Evolutionary conservation across 2,113 vertebrate species (phyloP).

Genomic region (Poeciliopsis retropinna): DNA sequence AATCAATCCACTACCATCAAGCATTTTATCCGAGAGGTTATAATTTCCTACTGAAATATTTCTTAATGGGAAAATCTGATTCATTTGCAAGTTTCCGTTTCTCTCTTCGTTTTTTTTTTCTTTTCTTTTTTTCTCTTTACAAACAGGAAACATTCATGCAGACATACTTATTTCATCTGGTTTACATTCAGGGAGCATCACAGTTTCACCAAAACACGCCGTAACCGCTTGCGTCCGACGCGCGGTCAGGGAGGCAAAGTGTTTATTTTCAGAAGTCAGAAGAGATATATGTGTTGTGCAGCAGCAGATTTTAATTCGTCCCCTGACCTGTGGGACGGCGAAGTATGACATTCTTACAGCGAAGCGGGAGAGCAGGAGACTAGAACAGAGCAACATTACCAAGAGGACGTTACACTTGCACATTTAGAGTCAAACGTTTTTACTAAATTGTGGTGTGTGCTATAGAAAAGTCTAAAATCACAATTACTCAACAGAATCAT

Average conservation of each 20-base stretch:
- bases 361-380: slow-evolving; percentile 22
- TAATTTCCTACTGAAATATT: slow-evolving; percentile 1
- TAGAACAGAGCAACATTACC: slow-evolving; percentile 56
- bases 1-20: background rate
- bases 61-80: background rate
- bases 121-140: slow-evolving; percentile 10
- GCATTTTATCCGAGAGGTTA: too few relatives aligned
- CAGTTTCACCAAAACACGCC: slow-evolving; percentile 19
- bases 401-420: slow-evolving; percentile 55
- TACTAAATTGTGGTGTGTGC: slow-evolving; percentile 38
- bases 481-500: slow-evolving; percentile 44
- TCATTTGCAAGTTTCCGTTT: slow-evolving; percentile 3
- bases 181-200: slow-evolving; percentile 40
- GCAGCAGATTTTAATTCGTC: slow-evolving; percentile 4
- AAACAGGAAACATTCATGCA: slow-evolving; percentile 43
- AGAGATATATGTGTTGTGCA: background rate
- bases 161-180: slow-evolving; percentile 42
- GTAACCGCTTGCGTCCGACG: slow-evolving; percentile 11
- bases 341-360: slow-evolving; percentile 28
- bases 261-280: slow-evolving; percentile 29
- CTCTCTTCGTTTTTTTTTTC: background rate
- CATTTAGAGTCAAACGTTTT: slow-evolving; percentile 57
- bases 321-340: slow-evolving; percentile 15
- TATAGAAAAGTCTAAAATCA: slow-evolving; percentile 48
- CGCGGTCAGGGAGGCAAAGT: slow-evolving; percentile 21